phyloP scores from a whole-genome alignment of 2,888 invertebrate genomes.

The Cheilosia impressa region DNA sequence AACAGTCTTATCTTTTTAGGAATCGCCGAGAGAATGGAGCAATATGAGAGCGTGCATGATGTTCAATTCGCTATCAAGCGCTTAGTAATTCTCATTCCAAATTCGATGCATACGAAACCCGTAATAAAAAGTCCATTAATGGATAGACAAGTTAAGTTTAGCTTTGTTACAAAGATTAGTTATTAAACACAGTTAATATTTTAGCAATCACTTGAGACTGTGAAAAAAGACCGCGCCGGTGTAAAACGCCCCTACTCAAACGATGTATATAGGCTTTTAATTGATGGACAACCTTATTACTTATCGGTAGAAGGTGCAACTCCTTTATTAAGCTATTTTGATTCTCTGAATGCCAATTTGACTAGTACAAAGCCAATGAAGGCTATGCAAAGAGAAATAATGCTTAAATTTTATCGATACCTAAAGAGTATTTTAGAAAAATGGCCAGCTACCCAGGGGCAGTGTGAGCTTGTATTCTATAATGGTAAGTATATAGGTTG shows the following conservation, averaged over 20 bases:
- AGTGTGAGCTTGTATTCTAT: conserved; percentile 79
- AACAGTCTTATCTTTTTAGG: conserved; percentile 70
- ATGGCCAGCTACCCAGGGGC: conserved; percentile 79
- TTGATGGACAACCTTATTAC: conserved; percentile 79
- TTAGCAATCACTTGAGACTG: conserved; percentile 77
- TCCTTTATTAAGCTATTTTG: conserved; percentile 81
- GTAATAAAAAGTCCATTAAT: conserved; percentile 78
- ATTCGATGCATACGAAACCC: conserved; percentile 78
- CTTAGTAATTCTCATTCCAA: conserved; percentile 80
- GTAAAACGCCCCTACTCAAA: conserved; percentile 80
- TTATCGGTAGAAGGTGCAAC: conserved; percentile 81
- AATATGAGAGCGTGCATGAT: conserved; percentile 77
- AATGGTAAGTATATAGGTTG: conserved; percentile 76
- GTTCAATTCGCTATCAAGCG: conserved; percentile 79
- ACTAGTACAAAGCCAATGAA: conserved; percentile 79
- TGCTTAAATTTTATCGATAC: conserved; percentile 79
- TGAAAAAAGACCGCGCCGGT: conserved; percentile 79
- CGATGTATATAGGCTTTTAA: conserved; percentile 79
- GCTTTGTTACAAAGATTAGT: not conserved
- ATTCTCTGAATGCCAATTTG: conserved; percentile 77
- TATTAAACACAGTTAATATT: not conserved
- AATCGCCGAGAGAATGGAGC: conserved; percentile 78
- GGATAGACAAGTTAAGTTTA: conserved; percentile 76
- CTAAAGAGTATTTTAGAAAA: conserved; percentile 77
- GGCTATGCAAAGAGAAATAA: conserved; percentile 80